Conservation (phyloP, 2,797 vertebrate genomes). For the Chrysocyon brachyurus region DNA sequence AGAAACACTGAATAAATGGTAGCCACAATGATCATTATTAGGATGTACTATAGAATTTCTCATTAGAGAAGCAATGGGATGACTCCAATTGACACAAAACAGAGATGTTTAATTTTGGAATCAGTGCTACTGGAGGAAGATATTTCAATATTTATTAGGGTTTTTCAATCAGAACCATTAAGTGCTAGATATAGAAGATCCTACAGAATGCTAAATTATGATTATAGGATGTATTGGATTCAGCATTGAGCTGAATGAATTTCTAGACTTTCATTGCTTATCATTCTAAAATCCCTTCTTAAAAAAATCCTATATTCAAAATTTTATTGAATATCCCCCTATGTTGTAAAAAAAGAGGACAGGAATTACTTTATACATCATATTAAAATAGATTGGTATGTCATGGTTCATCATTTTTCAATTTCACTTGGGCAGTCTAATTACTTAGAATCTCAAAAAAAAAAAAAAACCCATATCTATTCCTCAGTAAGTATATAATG, state of each 20-base stretch:
- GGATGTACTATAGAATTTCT: conserved; percentile 9
- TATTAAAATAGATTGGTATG: conserved; percentile 73
- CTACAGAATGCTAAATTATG: conserved; percentile 24
- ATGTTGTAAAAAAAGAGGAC: conserved; percentile 23
- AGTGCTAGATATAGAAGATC: background rate
- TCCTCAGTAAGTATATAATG: conserved; percentile 62
- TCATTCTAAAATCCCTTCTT: conserved; percentile 58
- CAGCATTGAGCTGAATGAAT: background rate
- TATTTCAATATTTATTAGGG: conserved; percentile 50
- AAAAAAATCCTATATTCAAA: conserved; percentile 61
- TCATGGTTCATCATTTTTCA: conserved; percentile 77
- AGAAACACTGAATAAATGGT: background rate
- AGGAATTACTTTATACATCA: conserved; percentile 41
- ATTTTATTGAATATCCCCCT: conserved; percentile 59
- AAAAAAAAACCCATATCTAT: conserved; percentile 43
- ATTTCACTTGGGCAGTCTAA: conserved; percentile 66
- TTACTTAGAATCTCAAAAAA: conserved; percentile 71
- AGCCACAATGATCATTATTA: background rate
- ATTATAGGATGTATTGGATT: background rate
- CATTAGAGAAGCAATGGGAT: background rate
- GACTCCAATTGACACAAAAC: background rate
- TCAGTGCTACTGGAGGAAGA: background rate
- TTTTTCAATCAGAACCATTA: conserved; percentile 42
- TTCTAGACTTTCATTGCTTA: conserved; percentile 63
- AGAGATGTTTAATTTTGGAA: conserved; percentile 36